phyloP scores from a whole-genome alignment of 2,888 invertebrate species.

The Tenthredo notha region DNA sequence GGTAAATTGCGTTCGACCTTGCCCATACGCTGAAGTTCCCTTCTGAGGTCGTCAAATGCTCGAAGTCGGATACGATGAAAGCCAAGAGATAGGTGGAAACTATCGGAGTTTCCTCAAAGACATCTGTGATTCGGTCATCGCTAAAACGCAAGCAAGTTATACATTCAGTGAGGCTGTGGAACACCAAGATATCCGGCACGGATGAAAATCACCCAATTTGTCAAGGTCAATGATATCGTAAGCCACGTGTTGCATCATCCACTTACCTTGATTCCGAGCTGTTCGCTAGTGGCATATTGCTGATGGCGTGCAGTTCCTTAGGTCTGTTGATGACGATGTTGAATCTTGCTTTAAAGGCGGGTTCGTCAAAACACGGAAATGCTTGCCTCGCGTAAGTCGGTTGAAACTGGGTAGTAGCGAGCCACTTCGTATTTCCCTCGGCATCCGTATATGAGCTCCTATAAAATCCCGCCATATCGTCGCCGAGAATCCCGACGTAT shows the following conservation, averaged over 20 bases:
- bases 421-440: constrained; percentile 81
- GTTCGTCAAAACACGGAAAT: constrained; percentile 94
- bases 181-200: background rate
- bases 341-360: constrained; percentile 90
- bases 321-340: constrained; percentile 84
- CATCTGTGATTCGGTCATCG: constrained; percentile 52
- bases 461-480: constrained; percentile 83
- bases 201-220: background rate
- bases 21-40: constrained; percentile 69
- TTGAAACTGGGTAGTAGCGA: constrained; percentile 90
- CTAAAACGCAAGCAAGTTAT: constrained; percentile 30
- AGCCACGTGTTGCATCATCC: background rate
- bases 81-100: constrained; percentile 83
- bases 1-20: constrained; percentile 74
- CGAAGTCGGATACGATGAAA: constrained; percentile 68
- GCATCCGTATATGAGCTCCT: constrained; percentile 79
- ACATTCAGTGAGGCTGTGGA: background rate
- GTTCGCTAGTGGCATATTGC: constrained; percentile 87
- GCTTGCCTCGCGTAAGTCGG: constrained; percentile 89
- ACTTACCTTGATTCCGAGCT: constrained; percentile 79
- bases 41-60: constrained; percentile 58
- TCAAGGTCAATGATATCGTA: background rate
- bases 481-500: constrained; percentile 73
- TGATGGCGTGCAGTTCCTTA: constrained; percentile 81
- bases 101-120: constrained; percentile 60